Conservation (phyloP, 2,888 invertebrate species). For the Himalopsyche anomala region DNA sequence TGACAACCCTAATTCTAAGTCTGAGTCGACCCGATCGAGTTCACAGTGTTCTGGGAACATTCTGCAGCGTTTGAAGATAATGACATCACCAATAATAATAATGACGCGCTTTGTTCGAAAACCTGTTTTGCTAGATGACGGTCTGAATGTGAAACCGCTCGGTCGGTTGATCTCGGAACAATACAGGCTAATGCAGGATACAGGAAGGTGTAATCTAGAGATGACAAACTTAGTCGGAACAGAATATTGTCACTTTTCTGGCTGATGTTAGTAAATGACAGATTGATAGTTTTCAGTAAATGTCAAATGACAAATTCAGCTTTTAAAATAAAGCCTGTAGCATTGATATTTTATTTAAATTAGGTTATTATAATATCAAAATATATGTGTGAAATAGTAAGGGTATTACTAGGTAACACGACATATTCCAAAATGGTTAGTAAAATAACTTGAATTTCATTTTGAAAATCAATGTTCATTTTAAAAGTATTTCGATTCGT, state of each 20-base stretch:
- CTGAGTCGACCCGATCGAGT: not conserved
- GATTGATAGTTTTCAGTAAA: too few species aligned
- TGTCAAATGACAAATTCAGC: too few species aligned
- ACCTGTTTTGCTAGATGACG: constrained; percentile 24
- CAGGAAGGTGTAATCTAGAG: not conserved
- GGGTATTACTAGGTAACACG: too few species aligned
- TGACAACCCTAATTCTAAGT: not conserved
- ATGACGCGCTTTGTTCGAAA: constrained; percentile 29
- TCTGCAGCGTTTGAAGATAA: not conserved
- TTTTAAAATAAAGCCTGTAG: too few species aligned
- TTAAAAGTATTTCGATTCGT: too few species aligned
- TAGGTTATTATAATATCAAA: too few species aligned
- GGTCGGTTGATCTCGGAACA: constrained; percentile 2
- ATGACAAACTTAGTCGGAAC: not conserved
- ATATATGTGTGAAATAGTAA: too few species aligned
- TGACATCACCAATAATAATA: constrained; percentile 28
- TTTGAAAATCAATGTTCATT: too few species aligned
- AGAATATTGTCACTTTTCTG: not conserved
- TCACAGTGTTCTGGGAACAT: not conserved
- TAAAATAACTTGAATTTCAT: too few species aligned
- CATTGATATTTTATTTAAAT: too few species aligned
- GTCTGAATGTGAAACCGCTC: not conserved
- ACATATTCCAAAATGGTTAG: too few species aligned
- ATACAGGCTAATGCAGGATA: not conserved
- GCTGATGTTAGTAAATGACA: too few species aligned